Evolutionary conservation across 2,113 vertebrate species (phyloP).

Genomic region (Chunga burmeisteri): DNA sequence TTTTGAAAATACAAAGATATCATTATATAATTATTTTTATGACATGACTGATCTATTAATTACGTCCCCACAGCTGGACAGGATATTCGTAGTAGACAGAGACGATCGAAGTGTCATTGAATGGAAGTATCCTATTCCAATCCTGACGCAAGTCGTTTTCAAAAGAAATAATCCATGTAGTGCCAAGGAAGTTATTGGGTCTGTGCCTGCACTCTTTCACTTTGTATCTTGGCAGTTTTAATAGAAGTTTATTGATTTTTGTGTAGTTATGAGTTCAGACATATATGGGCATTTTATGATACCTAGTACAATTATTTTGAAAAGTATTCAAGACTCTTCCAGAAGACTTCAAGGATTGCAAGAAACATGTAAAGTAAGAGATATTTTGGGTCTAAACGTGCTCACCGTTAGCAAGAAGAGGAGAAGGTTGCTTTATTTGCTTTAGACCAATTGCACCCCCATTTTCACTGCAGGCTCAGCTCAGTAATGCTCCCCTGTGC

Average conservation of each 20-base stretch:
- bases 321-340: neutral
- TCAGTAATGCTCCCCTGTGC: conserved; percentile 5
- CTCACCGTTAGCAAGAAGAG: neutral
- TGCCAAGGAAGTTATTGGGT: neutral
- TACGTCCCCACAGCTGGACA: neutral
- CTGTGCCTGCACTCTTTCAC: neutral
- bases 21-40: neutral
- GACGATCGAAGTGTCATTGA: neutral
- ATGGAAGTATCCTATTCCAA: neutral
- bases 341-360: neutral
- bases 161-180: neutral
- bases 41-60: conserved; percentile 1
- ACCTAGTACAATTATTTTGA: neutral
- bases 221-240: neutral
- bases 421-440: neutral
- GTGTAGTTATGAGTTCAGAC: neutral
- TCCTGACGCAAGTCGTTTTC: neutral
- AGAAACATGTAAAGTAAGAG: neutral
- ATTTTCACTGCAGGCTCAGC: neutral
- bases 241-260: neutral
- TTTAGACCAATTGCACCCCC: neutral
- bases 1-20: conserved; percentile 1
- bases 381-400: neutral
- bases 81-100: neutral
- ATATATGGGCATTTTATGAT: neutral